These are phyloP conservation scores for Synanthedon tipuliformis DNA, from an alignment of 2,888 invertebrate species.

Conservation along the genomic window DNA sequence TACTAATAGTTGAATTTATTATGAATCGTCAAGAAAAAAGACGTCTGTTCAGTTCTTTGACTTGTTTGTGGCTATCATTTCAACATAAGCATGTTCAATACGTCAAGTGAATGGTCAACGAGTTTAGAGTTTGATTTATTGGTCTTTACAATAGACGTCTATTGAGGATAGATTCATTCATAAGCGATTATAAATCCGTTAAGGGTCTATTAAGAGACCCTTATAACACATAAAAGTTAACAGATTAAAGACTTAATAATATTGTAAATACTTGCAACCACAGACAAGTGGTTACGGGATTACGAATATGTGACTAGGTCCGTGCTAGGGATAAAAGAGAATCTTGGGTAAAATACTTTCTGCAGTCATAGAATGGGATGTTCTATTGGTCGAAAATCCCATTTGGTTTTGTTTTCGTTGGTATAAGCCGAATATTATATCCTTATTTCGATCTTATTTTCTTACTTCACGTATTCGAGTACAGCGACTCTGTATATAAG, in stretches of 20 bases:
- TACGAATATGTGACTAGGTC: too few species aligned
- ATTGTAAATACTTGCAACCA: too few species aligned
- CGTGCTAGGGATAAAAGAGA: background rate
- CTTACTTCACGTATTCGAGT: too few species aligned
- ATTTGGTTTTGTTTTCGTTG: too few species aligned
- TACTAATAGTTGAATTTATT: background rate
- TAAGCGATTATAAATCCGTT: constrained; percentile 20
- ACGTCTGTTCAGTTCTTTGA: constrained; percentile 5
- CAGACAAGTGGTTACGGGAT: too few species aligned
- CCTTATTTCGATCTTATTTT: too few species aligned
- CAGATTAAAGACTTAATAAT: too few species aligned
- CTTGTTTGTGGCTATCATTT: constrained; percentile 7
- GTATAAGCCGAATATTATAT: too few species aligned
- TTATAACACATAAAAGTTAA: too few species aligned
- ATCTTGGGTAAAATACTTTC: constrained; percentile 8
- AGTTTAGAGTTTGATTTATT: constrained; percentile 23
- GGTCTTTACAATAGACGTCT: constrained; percentile 16
- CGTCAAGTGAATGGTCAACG: constrained; percentile 16
- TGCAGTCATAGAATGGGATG: constrained; percentile 1
- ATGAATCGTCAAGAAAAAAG: background rate
- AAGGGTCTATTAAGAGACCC: constrained; percentile 17
- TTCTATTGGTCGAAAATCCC: too few species aligned
- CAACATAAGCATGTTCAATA: constrained; percentile 11
- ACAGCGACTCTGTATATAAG: too few species aligned
- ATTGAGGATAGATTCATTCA: constrained; percentile 17